Evolutionary conservation across 1,140 invertebrate species (phyloP), one percentile per base, ranked within the genome.

Genomic region (Eubasilissa regina): DNA sequence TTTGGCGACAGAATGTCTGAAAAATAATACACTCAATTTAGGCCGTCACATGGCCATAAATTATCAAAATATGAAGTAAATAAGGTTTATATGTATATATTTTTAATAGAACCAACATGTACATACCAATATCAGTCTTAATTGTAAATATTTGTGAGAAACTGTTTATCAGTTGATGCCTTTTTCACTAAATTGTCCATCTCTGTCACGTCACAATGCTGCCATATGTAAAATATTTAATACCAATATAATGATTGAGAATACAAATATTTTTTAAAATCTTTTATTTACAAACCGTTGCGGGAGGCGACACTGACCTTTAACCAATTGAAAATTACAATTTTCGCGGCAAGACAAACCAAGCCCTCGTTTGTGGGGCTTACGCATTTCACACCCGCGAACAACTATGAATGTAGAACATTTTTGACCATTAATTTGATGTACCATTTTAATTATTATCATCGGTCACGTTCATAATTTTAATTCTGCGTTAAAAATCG

Each of bases 151-250:
- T 72, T 78, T 78, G 56, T 78, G 56, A 73, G 51, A 78, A 78
- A 73, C 15, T 78, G 77, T 78, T 78, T 78, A 78, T 78, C 77
- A 78, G 68, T 78, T 74, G 77, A 78, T 78, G 77, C 43, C 77
- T 73, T 78, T 68, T 74, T 60, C 25, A 70, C 68, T 55, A 62
- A 68, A 68, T 78, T 78, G 77, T 78, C 77, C 77, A 78, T 78
- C 77, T 78, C 77, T 78, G 77, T 78, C 77, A 78, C 77, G 77
- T 78, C 77, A 78, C 77, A 78, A 64, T 78, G 77, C 56, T 78
- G 77, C 77, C 77, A 78, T 78, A 58, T 56, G 66, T 25, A 56
- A 74, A 74, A 74, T 56, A 74, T 56, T 43, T 43, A 44, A 17
- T 66, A 66, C 62, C 62, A 43, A 66, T 35, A 1, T 66, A 35